phyloP scores from a whole-genome alignment of 2,888 invertebrate species.

The Pherbina coryleti region DNA sequence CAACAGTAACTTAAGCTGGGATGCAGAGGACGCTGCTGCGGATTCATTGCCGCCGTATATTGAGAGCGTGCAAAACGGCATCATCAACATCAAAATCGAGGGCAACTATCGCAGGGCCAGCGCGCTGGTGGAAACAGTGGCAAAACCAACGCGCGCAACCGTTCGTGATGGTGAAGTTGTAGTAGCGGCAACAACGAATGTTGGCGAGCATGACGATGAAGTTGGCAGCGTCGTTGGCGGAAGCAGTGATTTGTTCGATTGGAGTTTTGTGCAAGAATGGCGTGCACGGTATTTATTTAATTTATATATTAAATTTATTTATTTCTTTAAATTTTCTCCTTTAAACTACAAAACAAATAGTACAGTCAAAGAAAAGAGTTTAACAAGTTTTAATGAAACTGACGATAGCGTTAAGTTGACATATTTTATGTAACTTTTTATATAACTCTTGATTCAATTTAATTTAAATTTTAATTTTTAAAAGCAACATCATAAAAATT shows the following conservation, averaged over 20 bases:
- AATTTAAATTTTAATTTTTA: too few species aligned
- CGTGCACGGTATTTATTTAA: slow-evolving; percentile 73
- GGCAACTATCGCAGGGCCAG: slow-evolving; percentile 75
- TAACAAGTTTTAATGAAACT: too few species aligned
- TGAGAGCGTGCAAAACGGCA: slow-evolving; percentile 71
- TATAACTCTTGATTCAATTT: too few species aligned
- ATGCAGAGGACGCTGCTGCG: slow-evolving; percentile 9
- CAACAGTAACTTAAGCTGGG: slow-evolving; percentile 34
- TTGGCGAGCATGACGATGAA: not conserved
- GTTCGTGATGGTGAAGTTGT: slow-evolving; percentile 54
- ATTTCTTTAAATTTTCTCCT: not conserved
- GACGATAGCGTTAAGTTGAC: too few species aligned
- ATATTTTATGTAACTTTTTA: too few species aligned
- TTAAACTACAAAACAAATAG: not conserved
- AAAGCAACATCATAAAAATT: too few species aligned
- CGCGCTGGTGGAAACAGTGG: slow-evolving; percentile 73
- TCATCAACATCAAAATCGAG: slow-evolving; percentile 75
- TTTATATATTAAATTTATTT: not conserved
- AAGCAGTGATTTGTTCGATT: slow-evolving; percentile 74
- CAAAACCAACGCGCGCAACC: slow-evolving; percentile 62
- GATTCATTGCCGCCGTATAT: slow-evolving; percentile 70
- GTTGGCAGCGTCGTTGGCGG: slow-evolving; percentile 40
- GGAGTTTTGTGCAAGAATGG: slow-evolving; percentile 83
- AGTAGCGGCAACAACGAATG: slow-evolving; percentile 13
- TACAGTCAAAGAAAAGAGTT: not conserved